phyloP scores from a whole-genome alignment of 2,888 invertebrate species.

The Nymphalis polychloros region DNA sequence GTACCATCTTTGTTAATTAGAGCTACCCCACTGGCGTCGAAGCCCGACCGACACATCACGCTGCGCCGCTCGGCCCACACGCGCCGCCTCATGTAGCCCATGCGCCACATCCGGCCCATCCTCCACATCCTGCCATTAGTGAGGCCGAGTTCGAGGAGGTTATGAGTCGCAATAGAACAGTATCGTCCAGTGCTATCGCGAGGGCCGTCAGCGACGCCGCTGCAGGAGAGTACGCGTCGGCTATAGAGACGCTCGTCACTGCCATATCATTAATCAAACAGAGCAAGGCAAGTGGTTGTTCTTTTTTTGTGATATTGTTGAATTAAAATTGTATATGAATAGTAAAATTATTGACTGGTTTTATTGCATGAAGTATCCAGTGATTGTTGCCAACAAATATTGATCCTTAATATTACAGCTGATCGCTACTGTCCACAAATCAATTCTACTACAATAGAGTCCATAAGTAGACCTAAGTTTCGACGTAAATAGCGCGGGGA shows the following conservation, averaged over 20 bases:
- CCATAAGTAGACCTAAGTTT: too few species aligned
- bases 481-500: too few species aligned
- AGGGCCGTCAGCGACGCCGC: constrained; percentile 98
- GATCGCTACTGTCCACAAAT: too few species aligned
- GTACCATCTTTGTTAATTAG: constrained; percentile 39
- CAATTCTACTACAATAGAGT: too few species aligned
- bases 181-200: constrained; percentile 98
- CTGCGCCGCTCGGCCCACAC: constrained; percentile 48
- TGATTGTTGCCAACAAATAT: too few species aligned
- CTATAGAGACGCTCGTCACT: constrained; percentile 98
- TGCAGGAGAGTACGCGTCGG: constrained; percentile 98
- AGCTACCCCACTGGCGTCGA: constrained; percentile 56
- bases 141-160: constrained; percentile 99
- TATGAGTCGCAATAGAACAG: constrained; percentile 97
- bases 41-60: constrained; percentile 48
- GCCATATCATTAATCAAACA: constrained; percentile 99
- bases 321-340: too few species aligned
- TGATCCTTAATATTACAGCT: too few species aligned
- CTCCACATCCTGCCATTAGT: constrained; percentile 79
- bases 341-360: too few species aligned
- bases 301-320: too few species aligned
- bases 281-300: constrained; percentile 85
- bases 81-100: constrained; percentile 46
- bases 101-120: constrained; percentile 45
- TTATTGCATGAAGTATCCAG: too few species aligned